These are phyloP conservation scores for Doryteuthis pealeii DNA, from an alignment of 1,140 invertebrate species.

Conservation along the genomic window DNA sequence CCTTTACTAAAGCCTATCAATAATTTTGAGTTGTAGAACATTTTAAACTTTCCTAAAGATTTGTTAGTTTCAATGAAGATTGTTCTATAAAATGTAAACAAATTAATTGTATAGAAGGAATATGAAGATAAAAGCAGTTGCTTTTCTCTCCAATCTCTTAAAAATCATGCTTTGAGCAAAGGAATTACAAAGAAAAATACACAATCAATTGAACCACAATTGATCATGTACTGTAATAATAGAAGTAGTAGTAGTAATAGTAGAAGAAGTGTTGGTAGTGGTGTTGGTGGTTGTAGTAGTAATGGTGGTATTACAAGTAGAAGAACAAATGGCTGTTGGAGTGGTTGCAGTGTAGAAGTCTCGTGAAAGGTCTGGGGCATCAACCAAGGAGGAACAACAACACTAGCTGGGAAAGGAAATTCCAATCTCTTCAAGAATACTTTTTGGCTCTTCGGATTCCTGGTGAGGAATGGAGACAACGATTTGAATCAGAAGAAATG, in stretches of 20 bases:
- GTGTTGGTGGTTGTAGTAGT: not conserved
- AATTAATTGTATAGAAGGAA: no score
- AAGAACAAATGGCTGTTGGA: not conserved
- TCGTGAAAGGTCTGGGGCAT: slow-evolving; percentile 11
- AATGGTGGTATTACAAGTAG: not conserved
- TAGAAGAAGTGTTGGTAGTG: not conserved
- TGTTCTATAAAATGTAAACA: no score
- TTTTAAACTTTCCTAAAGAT: no score
- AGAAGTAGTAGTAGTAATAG: not conserved
- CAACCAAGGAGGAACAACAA: not conserved
- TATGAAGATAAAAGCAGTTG: no score
- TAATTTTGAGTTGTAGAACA: no score
- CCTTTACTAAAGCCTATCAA: no score
- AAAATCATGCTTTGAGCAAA: no score
- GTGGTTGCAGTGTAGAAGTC: not conserved
- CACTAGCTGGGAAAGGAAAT: slow-evolving; percentile 28
- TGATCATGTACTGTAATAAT: no score
- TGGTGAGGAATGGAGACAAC: slow-evolving; percentile 17
- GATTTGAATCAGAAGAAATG: not conserved
- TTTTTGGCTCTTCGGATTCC: slow-evolving; percentile 32
- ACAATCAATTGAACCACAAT: no score
- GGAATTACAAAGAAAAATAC: no score
- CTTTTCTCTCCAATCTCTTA: no score
- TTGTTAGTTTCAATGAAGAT: no score
- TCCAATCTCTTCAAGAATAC: slow-evolving; percentile 34